Base-by-base conservation (phyloP, 2,113 vertebrate genomes). In the Ammodytes marinus region DNA sequence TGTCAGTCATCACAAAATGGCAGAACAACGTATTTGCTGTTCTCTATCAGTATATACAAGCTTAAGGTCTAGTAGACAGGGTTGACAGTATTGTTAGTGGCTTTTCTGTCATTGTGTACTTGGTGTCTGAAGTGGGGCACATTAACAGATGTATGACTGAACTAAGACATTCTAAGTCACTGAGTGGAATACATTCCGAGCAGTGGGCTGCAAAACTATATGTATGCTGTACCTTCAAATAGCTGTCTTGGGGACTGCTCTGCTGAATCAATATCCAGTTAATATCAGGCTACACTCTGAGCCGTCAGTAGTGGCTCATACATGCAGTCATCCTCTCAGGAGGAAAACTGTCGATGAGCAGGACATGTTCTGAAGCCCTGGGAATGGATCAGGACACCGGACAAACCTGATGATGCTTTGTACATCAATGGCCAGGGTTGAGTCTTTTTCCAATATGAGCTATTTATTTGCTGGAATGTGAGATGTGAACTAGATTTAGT, bases 251-350 rank as follows among this genome's bases (percentile, higher is more conserved):
- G 81, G 87, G 74, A 85, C 83, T 73, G 57, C 86, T 88, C 80
- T 88, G 87, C 81, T 65, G 65, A 91, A 93, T 94, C 91, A 88
- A 93, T 94, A 92, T 87, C 83, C 88, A 93, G 90, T 94, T 93
- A 92, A 93, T 91, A 89, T 92, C 83, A 86, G 87, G 77, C 88
- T 85, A 90, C 82, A 81, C 88, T 89, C 77, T 80, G 83, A 88
- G 89, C 89, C 82, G 86, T 84, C 46, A 89, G 77, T 85, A 59
- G 84, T 73, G 9, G 66, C 88, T 88, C 84, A 84, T 74, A 86
- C 90, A 86, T 82, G 70, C 60, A 57, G 81, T 64, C 73, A 49
- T 42, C 35, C 67, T 88, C 90, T 84, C 63, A 53, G 61, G 85
- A 91, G 89, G 75, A 72, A 79, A 86, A 47, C 74, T 73, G 67